Evolutionary conservation across 1,140 invertebrate species (phyloP), one percentile per base, ranked within the genome.

Genomic region (Pachyrhynchus sulphureomaculatus): DNA sequence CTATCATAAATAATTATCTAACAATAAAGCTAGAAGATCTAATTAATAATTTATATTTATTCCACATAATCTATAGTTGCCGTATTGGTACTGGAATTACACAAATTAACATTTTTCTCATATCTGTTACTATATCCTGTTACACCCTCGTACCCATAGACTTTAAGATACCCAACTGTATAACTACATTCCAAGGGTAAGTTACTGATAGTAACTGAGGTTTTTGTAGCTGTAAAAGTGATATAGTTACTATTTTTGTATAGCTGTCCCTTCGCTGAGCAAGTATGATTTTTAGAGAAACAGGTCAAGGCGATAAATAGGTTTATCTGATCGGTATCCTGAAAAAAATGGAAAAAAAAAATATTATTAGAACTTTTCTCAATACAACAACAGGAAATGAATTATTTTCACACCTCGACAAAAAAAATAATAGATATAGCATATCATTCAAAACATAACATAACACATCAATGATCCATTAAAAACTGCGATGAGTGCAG

Each of bases 251-350:
- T 13, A 18, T 67, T 56, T 26, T 56, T 36, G 2, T 32, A 42
- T 13, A 67, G 17, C n/a, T 41, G 39, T 18, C 65, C 65, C 6
- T 3, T 34, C 12, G 61, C 61, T 15, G 13, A 13, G 36, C 65
- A 63, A 2, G 8, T 2, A 10, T 44, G 33, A 1, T 24, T n/a
- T 42, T 17, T 37, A 1, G 39, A 13, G 8, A 44, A 55, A 32
- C 61, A 63, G 42, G 64, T 37, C 13, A 64, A 32, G 10, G 56
- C 65, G 33, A 67, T 53, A 17, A 53, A 37, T 23, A 56, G 51
- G 37, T 60, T n/a, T 49, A 44, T 1, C 51, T 23, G 17, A 3
- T 47, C 34, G 13, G n/a, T 17, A 17, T 49, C 49, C 61, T 63
- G 34, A 21, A 66, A 53, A 12, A 34, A 55, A 49, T n/a, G n/a